A percentile compares a stretch with the other conserved stretches of the same genome.
phyloP scores from a whole-genome alignment of 1,140 invertebrate species.

The Nasonia longicornis region DNA sequence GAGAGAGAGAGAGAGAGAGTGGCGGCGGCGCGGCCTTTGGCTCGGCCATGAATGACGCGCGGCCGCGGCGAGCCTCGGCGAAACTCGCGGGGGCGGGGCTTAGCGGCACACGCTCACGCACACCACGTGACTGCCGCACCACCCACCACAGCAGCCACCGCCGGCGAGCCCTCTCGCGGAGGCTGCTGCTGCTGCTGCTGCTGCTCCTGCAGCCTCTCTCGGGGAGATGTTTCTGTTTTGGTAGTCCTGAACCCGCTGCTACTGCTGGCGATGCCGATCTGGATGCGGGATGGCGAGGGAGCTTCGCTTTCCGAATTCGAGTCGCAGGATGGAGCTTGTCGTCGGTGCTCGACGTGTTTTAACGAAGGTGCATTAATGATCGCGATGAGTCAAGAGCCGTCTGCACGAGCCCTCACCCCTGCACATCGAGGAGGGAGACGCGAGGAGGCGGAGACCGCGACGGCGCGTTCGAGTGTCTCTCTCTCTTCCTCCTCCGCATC shows the following conservation, averaged over 20 bases:
- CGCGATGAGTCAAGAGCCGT: too few relatives aligned
- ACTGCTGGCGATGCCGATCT: too few relatives aligned
- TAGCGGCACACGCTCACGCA: constrained; percentile 44
- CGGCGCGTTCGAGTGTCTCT: constrained; percentile 11
- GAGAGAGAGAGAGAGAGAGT: constrained; percentile 49
- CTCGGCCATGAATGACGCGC: constrained; percentile 68
- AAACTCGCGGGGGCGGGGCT: constrained; percentile 65
- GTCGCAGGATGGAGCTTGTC: too few relatives aligned
- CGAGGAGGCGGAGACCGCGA: constrained; percentile 21
- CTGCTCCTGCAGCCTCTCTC: background rate
- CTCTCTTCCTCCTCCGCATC: background rate
- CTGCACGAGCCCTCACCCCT: background rate
- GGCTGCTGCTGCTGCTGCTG: background rate
- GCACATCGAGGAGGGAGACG: constrained; percentile 23
- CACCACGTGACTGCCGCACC: constrained; percentile 63
- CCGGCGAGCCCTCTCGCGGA: background rate
- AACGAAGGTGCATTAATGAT: too few relatives aligned
- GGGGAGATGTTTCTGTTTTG: background rate
- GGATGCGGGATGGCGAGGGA: too few relatives aligned
- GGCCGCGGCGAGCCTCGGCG: constrained; percentile 53
- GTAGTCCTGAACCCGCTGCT: too few relatives aligned
- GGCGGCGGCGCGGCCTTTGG: constrained; percentile 64
- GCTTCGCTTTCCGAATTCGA: too few relatives aligned
- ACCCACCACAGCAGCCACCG: constrained; percentile 36
- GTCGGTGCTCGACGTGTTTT: too few relatives aligned